Conservation (phyloP, 2,888 invertebrate genomes). For the Mystacides longicornis region DNA sequence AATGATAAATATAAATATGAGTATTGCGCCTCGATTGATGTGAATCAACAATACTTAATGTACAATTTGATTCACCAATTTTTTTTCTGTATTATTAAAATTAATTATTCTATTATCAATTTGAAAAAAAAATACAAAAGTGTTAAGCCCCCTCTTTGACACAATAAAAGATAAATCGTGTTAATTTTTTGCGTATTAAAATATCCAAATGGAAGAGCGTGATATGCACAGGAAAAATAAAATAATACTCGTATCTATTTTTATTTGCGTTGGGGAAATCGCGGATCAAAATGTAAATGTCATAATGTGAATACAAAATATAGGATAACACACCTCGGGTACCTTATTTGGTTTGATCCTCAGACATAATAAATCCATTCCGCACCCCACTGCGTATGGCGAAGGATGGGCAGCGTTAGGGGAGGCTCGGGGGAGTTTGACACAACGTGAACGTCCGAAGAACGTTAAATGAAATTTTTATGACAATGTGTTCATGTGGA, state of each 20-base stretch:
- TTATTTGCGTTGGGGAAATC: conserved; percentile 2
- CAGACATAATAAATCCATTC: conserved; percentile 18
- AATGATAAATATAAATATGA: no score
- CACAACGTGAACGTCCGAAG: conserved; percentile 3
- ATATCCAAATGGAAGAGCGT: neutral
- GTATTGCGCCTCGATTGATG: no score
- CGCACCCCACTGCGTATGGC: neutral
- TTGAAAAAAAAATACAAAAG: no score
- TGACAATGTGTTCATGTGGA: conserved; percentile 2
- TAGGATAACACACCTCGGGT: conserved; percentile 9
- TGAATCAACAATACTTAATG: no score
- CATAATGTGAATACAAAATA: conserved; percentile 9
- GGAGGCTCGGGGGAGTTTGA: neutral
- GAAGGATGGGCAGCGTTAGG: neutral
- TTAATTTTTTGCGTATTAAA: neutral
- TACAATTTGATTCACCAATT: no score
- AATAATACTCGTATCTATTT: no score
- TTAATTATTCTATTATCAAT: no score
- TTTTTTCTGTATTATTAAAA: no score
- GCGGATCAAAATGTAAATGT: conserved; percentile 9
- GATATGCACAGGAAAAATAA: neutral
- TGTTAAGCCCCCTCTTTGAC: no score
- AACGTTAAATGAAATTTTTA: conserved; percentile 1
- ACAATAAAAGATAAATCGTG: no score
- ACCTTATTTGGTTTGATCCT: conserved; percentile 16